These are phyloP conservation scores for Pseudomugil gertrudae DNA, from an alignment of 2,797 vertebrate genomes.

Conservation along the genomic window DNA sequence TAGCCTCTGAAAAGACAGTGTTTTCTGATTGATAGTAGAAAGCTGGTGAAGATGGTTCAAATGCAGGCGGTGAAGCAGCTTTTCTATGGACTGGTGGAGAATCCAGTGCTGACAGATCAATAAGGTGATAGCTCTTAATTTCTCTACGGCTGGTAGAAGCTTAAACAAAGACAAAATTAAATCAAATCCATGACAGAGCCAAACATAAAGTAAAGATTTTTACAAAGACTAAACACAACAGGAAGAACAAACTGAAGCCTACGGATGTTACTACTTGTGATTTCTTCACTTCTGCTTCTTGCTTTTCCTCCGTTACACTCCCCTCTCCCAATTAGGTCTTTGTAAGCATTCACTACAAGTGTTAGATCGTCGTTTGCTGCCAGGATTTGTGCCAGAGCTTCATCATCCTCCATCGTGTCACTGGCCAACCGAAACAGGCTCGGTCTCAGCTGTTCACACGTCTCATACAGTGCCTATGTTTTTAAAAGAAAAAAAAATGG, in stretches of 20 bases:
- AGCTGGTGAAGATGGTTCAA: constrained; percentile 18
- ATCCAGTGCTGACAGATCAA: constrained; percentile 85
- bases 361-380: constrained; percentile 87
- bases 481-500: not conserved
- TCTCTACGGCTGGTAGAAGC: constrained; percentile 58
- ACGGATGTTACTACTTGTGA: constrained; percentile 41
- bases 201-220: not conserved
- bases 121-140: constrained; percentile 84
- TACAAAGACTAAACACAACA: not conserved
- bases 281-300: constrained; percentile 42
- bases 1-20: constrained; percentile 51
- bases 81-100: constrained; percentile 45
- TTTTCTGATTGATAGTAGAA: constrained; percentile 39
- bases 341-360: constrained; percentile 75
- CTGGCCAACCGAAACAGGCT: constrained; percentile 90
- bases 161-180: constrained; percentile 22
- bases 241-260: not conserved
- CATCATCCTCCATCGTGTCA: constrained; percentile 84
- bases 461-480: constrained; percentile 78
- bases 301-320: constrained; percentile 28
- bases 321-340: constrained; percentile 55
- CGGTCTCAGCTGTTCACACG: constrained; percentile 86
- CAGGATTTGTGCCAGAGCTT: constrained; percentile 86
- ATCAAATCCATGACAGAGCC: not conserved
- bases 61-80: constrained; percentile 22